Evolutionary conservation across 2,888 invertebrate genomes (phyloP).

Genomic region (Cephalotes varians): DNA sequence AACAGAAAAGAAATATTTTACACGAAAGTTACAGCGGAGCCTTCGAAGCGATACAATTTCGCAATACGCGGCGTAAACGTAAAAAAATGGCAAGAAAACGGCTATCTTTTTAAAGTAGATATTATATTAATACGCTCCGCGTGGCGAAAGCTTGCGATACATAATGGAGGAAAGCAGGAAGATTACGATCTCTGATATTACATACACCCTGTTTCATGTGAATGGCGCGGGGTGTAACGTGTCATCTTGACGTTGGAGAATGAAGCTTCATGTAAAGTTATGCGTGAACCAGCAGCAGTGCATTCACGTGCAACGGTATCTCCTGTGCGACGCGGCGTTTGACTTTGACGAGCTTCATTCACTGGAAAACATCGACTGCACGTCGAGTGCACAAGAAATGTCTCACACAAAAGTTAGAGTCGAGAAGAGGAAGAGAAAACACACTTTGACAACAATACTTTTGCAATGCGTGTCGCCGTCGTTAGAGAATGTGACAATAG

Average conservation of each 20-base stretch:
- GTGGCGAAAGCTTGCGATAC: neutral
- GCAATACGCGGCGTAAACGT: too few species aligned
- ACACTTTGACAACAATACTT: neutral
- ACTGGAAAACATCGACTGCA: slow-evolving; percentile 13
- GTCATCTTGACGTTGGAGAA: slow-evolving; percentile 14
- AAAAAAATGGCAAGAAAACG: neutral
- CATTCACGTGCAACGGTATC: slow-evolving; percentile 48
- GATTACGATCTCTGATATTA: slow-evolving; percentile 33
- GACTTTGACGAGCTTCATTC: slow-evolving; percentile 51
- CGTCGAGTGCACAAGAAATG: slow-evolving; percentile 5
- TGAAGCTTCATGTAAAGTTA: slow-evolving; percentile 34
- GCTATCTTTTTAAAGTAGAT: neutral
- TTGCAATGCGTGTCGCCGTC: neutral
- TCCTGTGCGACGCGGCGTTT: slow-evolving; percentile 37
- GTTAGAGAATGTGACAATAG: neutral
- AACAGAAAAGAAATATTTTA: neutral
- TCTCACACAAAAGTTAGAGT: neutral
- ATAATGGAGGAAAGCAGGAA: neutral
- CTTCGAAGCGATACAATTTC: neutral
- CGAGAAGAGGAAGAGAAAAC: too few species aligned
- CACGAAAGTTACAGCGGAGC: neutral
- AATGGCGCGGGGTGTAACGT: neutral
- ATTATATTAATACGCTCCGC: neutral
- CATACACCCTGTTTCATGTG: neutral
- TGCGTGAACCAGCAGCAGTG: slow-evolving; percentile 37